phyloP scores from a whole-genome alignment of 2,888 invertebrate genomes.

The Drosophila limbata region DNA sequence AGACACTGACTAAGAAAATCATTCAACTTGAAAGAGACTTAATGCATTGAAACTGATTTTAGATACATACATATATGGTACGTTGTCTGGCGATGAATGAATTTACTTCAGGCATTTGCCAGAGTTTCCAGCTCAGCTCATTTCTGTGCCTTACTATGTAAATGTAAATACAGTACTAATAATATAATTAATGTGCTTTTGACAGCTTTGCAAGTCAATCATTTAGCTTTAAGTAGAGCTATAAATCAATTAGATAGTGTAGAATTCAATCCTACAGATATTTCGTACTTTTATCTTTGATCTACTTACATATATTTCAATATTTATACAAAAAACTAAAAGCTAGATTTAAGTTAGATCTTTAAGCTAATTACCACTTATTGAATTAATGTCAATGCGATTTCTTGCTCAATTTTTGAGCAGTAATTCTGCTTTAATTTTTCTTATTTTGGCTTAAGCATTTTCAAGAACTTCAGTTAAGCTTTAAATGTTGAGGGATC shows the following conservation, averaged over 20 bases:
- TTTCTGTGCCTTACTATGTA: constrained; percentile 5
- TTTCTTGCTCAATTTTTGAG: no score
- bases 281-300: not conserved
- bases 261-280: not conserved
- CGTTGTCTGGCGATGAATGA: constrained; percentile 3
- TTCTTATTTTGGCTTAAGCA: no score
- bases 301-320: not conserved
- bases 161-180: constrained; percentile 2
- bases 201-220: constrained; percentile 7
- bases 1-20: constrained; percentile 4
- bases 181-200: constrained; percentile 13
- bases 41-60: not conserved
- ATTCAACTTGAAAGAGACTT: constrained; percentile 19
- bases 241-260: not conserved
- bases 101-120: not conserved
- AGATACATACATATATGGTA: not conserved
- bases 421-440: no score
- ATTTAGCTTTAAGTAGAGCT: not conserved
- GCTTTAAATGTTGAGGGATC: no score
- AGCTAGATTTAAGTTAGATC: no score
- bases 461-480: no score
- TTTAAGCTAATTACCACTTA: no score
- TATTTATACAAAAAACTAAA: no score
- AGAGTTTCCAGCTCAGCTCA: constrained; percentile 9
- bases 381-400: no score